These are phyloP conservation scores for Nerophis lumbriciformis DNA, from an alignment of 2,113 vertebrate species.

Conservation along the genomic window DNA sequence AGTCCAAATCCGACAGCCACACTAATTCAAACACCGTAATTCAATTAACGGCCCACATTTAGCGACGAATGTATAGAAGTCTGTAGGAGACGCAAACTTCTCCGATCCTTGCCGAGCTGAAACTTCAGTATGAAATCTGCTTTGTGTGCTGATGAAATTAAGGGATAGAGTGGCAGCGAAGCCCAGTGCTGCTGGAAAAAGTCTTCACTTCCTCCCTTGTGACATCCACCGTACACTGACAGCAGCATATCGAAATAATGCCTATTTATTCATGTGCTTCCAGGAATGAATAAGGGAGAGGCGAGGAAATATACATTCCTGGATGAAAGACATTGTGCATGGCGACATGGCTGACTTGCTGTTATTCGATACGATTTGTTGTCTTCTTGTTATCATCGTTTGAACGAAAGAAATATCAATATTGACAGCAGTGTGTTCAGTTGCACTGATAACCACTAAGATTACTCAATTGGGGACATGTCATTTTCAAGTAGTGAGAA, in stretches of 20 bases:
- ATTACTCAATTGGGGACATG: conserved; percentile 8
- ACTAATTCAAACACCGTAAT: conserved; percentile 7
- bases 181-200: conserved; percentile 56
- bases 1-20: conserved; percentile 3
- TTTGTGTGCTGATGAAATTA: conserved; percentile 56
- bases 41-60: conserved; percentile 22
- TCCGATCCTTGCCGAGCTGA: conserved; percentile 16
- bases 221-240: conserved; percentile 49
- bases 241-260: conserved; percentile 60
- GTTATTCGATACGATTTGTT: conserved; percentile 41
- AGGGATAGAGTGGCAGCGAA: conserved; percentile 54
- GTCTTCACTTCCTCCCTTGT: conserved; percentile 33
- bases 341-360: conserved; percentile 44
- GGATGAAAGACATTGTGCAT: conserved; percentile 44
- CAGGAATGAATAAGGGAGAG: conserved; percentile 43
- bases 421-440: conserved; percentile 40
- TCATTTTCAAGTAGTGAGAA: too few relatives aligned
- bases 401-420: conserved; percentile 20
- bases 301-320: conserved; percentile 44
- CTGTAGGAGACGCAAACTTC: conserved; percentile 6
- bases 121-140: conserved; percentile 36
- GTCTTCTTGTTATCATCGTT: conserved; percentile 37
- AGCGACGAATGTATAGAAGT: conserved; percentile 21
- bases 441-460: conserved; percentile 36
- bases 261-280: conserved; percentile 63